These are phyloP conservation scores for Hyles lineata DNA, from an alignment of 2,888 invertebrate species.

Conservation along the genomic window DNA sequence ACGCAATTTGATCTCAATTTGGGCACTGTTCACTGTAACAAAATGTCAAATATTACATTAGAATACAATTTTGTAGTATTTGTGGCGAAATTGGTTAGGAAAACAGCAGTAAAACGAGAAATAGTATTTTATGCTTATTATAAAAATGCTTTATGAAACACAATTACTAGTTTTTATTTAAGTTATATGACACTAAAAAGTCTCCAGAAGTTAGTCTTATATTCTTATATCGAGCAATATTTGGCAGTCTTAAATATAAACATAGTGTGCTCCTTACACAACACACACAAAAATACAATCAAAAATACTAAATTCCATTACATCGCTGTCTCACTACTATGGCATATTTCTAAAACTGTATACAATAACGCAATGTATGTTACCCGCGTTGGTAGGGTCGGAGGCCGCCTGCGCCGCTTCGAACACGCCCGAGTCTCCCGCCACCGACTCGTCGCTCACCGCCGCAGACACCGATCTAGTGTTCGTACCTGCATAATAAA, in stretches of 20 bases:
- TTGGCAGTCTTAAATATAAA: too few relatives aligned
- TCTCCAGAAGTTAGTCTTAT: too few relatives aligned
- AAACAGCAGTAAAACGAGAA: too few relatives aligned
- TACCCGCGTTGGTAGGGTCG: conserved; percentile 76
- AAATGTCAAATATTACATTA: conserved; percentile 25
- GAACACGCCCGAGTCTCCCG: conserved; percentile 97
- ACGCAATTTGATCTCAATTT: conserved; percentile 96
- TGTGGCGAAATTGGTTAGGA: not conserved
- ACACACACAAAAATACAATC: too few relatives aligned
- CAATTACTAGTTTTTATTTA: too few relatives aligned
- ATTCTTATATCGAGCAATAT: too few relatives aligned
- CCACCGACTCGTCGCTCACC: conserved; percentile 98
- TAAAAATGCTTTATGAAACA: too few relatives aligned
- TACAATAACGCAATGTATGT: conserved; percentile 9
- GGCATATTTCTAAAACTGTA: too few relatives aligned
- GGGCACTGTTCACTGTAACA: conserved; percentile 89
- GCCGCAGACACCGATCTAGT: conserved; percentile 97
- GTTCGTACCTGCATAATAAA: conserved; percentile 86
- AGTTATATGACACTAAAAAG: too few relatives aligned
- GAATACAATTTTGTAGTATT: not conserved
- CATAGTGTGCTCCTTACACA: too few relatives aligned
- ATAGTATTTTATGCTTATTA: too few relatives aligned
- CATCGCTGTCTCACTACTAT: too few relatives aligned
- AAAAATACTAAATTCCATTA: not conserved
- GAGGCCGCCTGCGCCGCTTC: conserved; percentile 91